Conservation (phyloP, 2,888 invertebrate genomes). For the Bellardia pandia region DNA sequence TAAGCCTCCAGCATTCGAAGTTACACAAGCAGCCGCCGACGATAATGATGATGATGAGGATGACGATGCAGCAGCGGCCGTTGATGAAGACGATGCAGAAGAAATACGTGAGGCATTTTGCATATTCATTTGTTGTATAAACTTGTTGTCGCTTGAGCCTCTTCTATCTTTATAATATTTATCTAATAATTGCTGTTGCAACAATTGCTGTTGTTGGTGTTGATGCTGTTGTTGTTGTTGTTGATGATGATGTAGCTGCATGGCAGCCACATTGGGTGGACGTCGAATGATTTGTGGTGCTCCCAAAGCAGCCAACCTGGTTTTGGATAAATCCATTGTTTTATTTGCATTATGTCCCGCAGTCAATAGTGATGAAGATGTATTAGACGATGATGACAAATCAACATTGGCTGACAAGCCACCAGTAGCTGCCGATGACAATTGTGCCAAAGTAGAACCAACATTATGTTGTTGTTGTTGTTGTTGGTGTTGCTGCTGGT, state of each 20-base stretch:
- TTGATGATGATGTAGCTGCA: slow-evolving; percentile 68
- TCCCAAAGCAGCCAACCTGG: slow-evolving; percentile 77
- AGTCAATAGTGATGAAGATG: slow-evolving; percentile 69
- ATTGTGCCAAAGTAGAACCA: slow-evolving; percentile 82
- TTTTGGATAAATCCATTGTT: slow-evolving; percentile 73
- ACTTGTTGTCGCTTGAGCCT: slow-evolving; percentile 62
- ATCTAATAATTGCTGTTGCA: slow-evolving; percentile 66
- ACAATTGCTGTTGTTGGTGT: slow-evolving; percentile 28
- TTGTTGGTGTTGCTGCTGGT: slow-evolving; percentile 33
- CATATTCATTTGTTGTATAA: slow-evolving; percentile 70
- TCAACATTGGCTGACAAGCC: slow-evolving; percentile 77
- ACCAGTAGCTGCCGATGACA: slow-evolving; percentile 82
- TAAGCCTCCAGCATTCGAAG: slow-evolving; percentile 63
- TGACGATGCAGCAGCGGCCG: slow-evolving; percentile 60
- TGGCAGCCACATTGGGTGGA: slow-evolving; percentile 64
- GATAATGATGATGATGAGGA: slow-evolving; percentile 61
- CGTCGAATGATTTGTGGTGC: slow-evolving; percentile 83
- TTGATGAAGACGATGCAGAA: slow-evolving; percentile 58
- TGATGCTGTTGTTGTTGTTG: slow-evolving; percentile 23
- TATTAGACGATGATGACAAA: slow-evolving; percentile 73
- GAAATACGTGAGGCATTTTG: slow-evolving; percentile 70
- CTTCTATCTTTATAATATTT: slow-evolving; percentile 67
- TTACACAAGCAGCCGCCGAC: slow-evolving; percentile 56
- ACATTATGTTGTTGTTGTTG: slow-evolving; percentile 73
- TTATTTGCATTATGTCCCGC: slow-evolving; percentile 72